Percentiles rank a stretch among this genome's conserved stretches.
phyloP scores from a whole-genome alignment of 2,113 vertebrate species.

The Balaeniceps rex region DNA sequence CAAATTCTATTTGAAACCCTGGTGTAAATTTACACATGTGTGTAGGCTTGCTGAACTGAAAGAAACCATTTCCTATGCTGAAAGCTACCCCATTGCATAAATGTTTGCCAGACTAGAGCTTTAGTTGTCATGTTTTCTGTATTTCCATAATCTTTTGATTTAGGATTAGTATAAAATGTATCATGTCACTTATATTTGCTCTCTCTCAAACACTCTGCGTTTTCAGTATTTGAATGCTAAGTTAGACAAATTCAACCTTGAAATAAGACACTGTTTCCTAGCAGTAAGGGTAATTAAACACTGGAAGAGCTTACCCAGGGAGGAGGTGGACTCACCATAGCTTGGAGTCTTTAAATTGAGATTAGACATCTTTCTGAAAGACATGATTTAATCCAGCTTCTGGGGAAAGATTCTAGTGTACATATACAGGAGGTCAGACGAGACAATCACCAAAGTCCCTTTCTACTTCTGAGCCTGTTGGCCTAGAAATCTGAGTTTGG shows the following conservation, averaged over 20 bases:
- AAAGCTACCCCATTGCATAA: conserved; percentile 13
- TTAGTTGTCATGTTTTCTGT: conserved; percentile 42
- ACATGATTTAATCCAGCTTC: not conserved
- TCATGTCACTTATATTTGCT: conserved; percentile 50
- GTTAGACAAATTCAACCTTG: conserved; percentile 58
- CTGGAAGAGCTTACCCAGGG: conserved; percentile 11
- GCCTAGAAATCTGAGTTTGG: not conserved
- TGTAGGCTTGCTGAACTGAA: conserved; percentile 1
- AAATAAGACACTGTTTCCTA: conserved; percentile 48
- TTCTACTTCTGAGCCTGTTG: not conserved
- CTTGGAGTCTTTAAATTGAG: conserved; percentile 32
- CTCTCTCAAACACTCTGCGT: not conserved
- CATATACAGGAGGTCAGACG: accelerated
- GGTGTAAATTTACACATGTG: not conserved
- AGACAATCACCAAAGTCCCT: not conserved
- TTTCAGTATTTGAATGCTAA: conserved; percentile 33
- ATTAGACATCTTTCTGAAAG: conserved; percentile 37
- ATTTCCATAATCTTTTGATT: conserved; percentile 65
- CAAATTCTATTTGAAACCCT: not conserved
- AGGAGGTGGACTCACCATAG: conserved; percentile 25
- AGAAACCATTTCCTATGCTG: conserved; percentile 5
- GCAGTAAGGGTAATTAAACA: conserved; percentile 52
- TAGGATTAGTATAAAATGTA: conserved; percentile 57
- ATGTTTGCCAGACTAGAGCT: conserved; percentile 19
- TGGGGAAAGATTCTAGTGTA: not conserved